These are phyloP conservation scores for Nephrotoma appendiculata DNA, from an alignment of 2,888 invertebrate species.

Conservation along the genomic window DNA sequence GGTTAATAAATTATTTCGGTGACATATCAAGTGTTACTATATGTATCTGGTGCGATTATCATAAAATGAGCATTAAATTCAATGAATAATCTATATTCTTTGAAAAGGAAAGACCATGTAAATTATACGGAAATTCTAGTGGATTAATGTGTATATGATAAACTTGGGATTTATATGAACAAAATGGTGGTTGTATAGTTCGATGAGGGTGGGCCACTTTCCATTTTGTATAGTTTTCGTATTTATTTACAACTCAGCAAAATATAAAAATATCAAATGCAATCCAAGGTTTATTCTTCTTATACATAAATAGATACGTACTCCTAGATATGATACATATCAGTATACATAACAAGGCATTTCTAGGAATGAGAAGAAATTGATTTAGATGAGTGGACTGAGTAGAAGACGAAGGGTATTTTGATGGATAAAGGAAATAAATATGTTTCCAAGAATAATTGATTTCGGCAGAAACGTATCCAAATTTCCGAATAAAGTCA, in stretches of 20 bases:
- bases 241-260: background rate
- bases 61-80: background rate
- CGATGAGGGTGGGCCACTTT: background rate
- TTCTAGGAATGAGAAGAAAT: too few relatives aligned
- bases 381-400: too few relatives aligned
- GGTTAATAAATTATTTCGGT: background rate
- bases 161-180: background rate
- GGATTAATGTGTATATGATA: background rate
- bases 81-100: background rate
- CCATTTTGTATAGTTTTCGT: background rate
- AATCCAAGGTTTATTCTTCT: too few relatives aligned
- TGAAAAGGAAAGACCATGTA: background rate
- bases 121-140: background rate
- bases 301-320: too few relatives aligned
- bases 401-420: too few relatives aligned
- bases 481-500: too few relatives aligned
- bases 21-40: background rate
- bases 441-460: too few relatives aligned
- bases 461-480: too few relatives aligned
- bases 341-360: too few relatives aligned
- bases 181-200: background rate
- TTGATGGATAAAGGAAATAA: too few relatives aligned
- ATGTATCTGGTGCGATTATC: background rate
- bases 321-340: too few relatives aligned
- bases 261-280: too few relatives aligned